A percentile compares a stretch with the other conserved stretches of the same genome.
These are phyloP conservation scores for Acinonyx jubatus DNA, from an alignment of 2,113 vertebrate species.

Conservation along the genomic window DNA sequence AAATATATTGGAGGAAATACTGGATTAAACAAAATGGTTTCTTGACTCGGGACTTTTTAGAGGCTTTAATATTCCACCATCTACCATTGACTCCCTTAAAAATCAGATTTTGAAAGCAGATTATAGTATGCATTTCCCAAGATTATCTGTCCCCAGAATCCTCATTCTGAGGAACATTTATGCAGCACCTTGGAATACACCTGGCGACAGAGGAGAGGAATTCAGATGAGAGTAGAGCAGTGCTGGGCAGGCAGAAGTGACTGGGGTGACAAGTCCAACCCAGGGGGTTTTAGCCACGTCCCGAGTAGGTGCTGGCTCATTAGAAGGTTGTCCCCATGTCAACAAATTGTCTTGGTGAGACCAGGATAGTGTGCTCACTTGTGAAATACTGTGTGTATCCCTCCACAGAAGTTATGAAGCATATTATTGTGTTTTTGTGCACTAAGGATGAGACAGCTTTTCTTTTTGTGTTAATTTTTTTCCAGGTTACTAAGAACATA, in stretches of 20 bases:
- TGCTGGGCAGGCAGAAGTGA: neutral
- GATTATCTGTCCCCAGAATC: neutral
- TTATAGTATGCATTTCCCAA: neutral
- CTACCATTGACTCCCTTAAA: neutral
- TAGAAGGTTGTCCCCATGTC: neutral
- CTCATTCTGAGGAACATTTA: neutral
- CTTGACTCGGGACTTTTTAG: neutral
- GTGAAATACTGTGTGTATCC: neutral
- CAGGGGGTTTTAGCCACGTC: neutral
- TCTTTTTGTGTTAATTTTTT: neutral
- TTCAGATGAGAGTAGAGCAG: neutral
- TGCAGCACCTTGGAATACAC: neutral
- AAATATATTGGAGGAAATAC: neutral
- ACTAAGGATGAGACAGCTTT: neutral
- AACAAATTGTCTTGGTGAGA: neutral
- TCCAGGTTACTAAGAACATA: neutral
- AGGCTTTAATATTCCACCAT: neutral
- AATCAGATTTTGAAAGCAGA: neutral
- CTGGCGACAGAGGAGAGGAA: neutral
- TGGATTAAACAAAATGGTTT: neutral
- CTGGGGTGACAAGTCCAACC: neutral
- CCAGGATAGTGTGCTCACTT: neutral
- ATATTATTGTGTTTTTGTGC: neutral
- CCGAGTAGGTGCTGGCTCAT: neutral
- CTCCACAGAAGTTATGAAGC: neutral